Base-by-base conservation (phyloP, 2,113 vertebrate species). In the Hirundichthys speculiger region DNA sequence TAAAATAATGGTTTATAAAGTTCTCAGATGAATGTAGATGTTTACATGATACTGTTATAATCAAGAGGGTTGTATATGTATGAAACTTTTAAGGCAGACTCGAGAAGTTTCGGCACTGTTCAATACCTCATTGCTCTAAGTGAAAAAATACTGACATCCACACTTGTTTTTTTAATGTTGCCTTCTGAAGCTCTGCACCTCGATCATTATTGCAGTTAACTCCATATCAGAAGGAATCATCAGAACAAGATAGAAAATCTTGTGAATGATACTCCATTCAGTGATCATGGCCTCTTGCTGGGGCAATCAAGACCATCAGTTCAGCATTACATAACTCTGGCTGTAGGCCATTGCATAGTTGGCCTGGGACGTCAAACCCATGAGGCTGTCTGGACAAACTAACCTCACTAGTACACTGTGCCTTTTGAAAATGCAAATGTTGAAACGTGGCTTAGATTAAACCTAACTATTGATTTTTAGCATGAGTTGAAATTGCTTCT, bases 271-370 rank as follows among this genome's bases (percentile, higher is more conserved):
- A 40, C n/a, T 21, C 11, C 13, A 25, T 41, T 38, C 4, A 13
- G 9, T 30, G 34, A 69, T 58, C n/a, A 1, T 21, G 39, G 21
- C 40, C 11, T 63, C 11, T 49, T 27, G 21, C 5, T 9, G 13
- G 53, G 13, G 24, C 43, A 73, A 50, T 64, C 3, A 11, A 41
- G 12, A 25, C 27, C 20, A 21, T 72, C 30, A 9, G 45, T 48
- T 73, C 12, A 41, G 18, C 22, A 27, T 83, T 86, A 41, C 21
- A 8, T 64, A 88, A 83, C 13, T 34, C 18, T 54, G 71, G 25
- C 76, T 66, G 56, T 2, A 14, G 40, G 58, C 54, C 75, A 59
- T 20, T n/a, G 15, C 16, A 21, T 20, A 30, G 46, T 45, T 75
- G 67, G 65, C 50, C 60, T 42, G 58, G 13, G 24, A 18, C 30